These are phyloP conservation scores for Hylaeus volcanicus DNA, from an alignment of 1,140 invertebrate species.

Conservation along the genomic window DNA sequence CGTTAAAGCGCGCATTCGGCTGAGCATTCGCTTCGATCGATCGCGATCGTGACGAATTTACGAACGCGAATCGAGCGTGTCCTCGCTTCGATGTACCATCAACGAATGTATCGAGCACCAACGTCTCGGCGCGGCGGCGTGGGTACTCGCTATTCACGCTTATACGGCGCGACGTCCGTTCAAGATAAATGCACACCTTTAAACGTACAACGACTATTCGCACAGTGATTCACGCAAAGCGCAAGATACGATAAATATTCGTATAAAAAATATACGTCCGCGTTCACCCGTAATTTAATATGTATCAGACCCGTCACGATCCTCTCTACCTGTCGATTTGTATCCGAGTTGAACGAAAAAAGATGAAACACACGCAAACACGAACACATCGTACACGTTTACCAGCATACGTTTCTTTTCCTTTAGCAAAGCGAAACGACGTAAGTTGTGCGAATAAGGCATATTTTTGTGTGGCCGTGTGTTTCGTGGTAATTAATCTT, in stretches of 20 bases:
- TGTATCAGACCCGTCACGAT: not conserved
- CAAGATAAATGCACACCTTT: too few species aligned
- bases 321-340: not conserved
- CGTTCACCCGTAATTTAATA: not conserved
- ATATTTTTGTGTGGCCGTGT: conserved; percentile 62
- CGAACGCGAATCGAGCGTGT: too few species aligned
- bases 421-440: conserved; percentile 39
- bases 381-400: conserved; percentile 23
- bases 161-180: too few species aligned
- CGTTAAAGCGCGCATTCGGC: too few species aligned
- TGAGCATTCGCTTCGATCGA: too few species aligned
- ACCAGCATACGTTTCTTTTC: conserved; percentile 33
- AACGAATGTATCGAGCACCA: too few species aligned
- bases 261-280: not conserved
- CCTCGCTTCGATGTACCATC: too few species aligned
- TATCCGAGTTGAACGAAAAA: not conserved
- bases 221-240: not conserved
- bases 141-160: too few species aligned
- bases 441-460: conserved; percentile 53
- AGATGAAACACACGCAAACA: conserved; percentile 26
- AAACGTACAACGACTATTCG: too few species aligned
- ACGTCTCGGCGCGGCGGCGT: too few species aligned
- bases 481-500: conserved; percentile 30
- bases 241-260: not conserved
- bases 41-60: too few species aligned